Evolutionary conservation across 2,888 invertebrate species (phyloP).

Genomic region (Pyrgus malvae): DNA sequence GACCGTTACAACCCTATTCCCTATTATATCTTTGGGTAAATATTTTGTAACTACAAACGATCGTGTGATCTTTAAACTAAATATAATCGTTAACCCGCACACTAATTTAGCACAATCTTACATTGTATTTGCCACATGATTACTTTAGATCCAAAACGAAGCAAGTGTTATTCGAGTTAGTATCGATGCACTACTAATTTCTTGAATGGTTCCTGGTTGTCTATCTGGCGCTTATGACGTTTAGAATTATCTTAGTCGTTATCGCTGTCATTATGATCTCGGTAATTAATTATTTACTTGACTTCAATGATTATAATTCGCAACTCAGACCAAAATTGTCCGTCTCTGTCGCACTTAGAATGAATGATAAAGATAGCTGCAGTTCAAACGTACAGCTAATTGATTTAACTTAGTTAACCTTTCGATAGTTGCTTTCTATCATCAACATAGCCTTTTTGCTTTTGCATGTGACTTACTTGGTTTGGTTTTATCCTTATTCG

Average conservation of each 20-base stretch:
- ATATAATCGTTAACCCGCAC: not conserved
- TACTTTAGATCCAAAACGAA: constrained; percentile 6
- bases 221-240: constrained; percentile 20
- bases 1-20: too few species aligned
- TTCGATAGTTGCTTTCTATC: constrained; percentile 22
- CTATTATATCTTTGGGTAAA: too few species aligned
- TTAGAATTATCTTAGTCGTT: constrained; percentile 1
- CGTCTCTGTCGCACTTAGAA: constrained; percentile 27
- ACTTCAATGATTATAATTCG: constrained; percentile 26
- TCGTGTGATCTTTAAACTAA: constrained; percentile 22
- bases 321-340: constrained; percentile 3
- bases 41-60: constrained; percentile 4
- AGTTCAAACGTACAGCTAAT: constrained; percentile 23
- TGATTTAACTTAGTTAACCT: constrained; percentile 29
- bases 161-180: not conserved
- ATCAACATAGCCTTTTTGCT: too few species aligned
- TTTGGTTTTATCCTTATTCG: constrained; percentile 74
- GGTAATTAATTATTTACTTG: constrained; percentile 30
- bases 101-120: constrained; percentile 21
- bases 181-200: constrained; percentile 5
- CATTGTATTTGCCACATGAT: constrained; percentile 8
- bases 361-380: constrained; percentile 15
- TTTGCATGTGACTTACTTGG: too few species aligned
- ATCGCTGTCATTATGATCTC: constrained; percentile 24
- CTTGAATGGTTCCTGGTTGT: not conserved